A percentile compares a stretch with the other conserved stretches of the same genome.
Evolutionary conservation across 2,797 vertebrate species (phyloP).

Genomic region (Helostoma temminkii): DNA sequence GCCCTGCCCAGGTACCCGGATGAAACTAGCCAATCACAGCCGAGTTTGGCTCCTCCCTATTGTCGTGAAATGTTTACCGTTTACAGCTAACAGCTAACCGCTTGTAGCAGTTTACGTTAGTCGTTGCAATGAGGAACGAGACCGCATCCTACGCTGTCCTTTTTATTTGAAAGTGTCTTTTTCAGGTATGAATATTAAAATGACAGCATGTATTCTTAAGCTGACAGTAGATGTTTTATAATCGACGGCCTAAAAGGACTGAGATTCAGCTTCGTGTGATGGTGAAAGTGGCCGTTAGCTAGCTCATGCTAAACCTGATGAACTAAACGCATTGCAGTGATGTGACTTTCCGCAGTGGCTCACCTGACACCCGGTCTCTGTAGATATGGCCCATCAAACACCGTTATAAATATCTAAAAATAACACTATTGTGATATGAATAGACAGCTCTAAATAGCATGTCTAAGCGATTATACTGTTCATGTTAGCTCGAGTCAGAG

Average conservation of each 20-base stretch:
- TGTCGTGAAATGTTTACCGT: conserved; percentile 72
- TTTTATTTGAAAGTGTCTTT: conserved; percentile 60
- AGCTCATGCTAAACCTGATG: conserved; percentile 45
- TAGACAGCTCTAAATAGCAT: neutral
- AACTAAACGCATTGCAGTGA: conserved; percentile 57
- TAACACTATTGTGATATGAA: neutral
- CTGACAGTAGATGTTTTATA: accelerated
- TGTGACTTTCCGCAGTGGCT: conserved; percentile 28
- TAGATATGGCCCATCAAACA: neutral
- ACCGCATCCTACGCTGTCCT: conserved; percentile 22
- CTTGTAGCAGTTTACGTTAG: conserved; percentile 64
- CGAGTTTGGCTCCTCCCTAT: conserved; percentile 24
- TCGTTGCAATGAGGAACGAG: conserved; percentile 57
- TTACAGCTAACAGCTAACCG: neutral
- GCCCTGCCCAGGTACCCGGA: conserved; percentile 12
- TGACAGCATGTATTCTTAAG: neutral
- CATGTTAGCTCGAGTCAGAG: neutral
- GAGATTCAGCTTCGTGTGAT: conserved; percentile 9
- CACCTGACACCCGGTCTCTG: neutral
- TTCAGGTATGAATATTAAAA: conserved; percentile 65
- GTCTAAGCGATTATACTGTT: neutral
- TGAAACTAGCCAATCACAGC: conserved; percentile 40
- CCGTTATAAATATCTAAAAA: neutral
- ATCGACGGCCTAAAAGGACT: accelerated
- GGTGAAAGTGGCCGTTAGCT: conserved; percentile 23